A percentile compares a stretch with the other conserved stretches of the same genome.
Conservation (phyloP, 1,140 invertebrate genomes). For the Papilio glaucus region DNA sequence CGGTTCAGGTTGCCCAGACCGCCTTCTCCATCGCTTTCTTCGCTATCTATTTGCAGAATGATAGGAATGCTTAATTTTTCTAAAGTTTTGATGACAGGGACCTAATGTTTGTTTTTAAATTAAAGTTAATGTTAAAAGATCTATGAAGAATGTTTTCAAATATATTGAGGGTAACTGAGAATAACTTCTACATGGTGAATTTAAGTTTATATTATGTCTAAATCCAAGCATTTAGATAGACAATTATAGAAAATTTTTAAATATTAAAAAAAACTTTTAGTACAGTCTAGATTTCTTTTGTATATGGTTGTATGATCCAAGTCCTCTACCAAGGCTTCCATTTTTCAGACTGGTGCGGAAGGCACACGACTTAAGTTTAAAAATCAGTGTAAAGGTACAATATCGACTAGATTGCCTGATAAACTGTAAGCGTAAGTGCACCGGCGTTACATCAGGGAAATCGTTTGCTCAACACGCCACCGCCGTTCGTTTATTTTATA, state of each 20-base stretch:
- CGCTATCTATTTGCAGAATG: conserved; percentile 89
- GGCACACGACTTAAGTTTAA: conserved; percentile 39
- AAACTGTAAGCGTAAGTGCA: conserved; percentile 43
- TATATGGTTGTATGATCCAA: conserved; percentile 76
- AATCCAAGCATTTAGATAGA: too few species aligned
- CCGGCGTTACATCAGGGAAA: conserved; percentile 47
- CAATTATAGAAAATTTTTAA: neutral
- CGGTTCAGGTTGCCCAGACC: conserved; percentile 97
- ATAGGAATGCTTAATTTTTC: conserved; percentile 9
- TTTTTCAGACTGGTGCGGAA: conserved; percentile 42
- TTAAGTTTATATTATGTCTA: too few species aligned
- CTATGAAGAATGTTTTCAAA: neutral
- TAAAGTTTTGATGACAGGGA: neutral
- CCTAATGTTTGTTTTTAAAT: neutral
- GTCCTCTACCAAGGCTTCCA: conserved; percentile 62
- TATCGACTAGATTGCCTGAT: conserved; percentile 36
- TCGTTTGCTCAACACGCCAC: conserved; percentile 59
- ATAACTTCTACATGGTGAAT: too few species aligned
- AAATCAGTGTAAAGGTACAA: conserved; percentile 5
- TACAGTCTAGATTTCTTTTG: conserved; percentile 59
- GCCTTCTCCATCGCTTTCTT: conserved; percentile 97
- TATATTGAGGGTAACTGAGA: too few species aligned
- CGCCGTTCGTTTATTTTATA: conserved; percentile 39
- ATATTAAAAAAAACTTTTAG: neutral
- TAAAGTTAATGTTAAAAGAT: neutral